Percentiles rank a stretch among this genome's conserved stretches.
phyloP scores from a whole-genome alignment of 1,140 invertebrate genomes.

The Galleria mellonella region DNA sequence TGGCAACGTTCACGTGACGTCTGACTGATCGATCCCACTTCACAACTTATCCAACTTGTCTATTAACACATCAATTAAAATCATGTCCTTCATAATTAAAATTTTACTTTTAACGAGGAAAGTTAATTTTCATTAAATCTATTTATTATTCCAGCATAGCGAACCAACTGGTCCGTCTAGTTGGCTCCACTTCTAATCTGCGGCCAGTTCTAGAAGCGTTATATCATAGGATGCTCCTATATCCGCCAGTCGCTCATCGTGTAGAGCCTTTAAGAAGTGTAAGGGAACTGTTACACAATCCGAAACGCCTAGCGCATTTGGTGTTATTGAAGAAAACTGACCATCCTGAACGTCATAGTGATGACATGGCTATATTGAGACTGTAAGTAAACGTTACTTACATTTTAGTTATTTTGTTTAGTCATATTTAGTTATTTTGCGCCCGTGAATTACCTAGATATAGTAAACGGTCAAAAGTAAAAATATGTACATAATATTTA shows the following conservation, averaged over 20 bases:
- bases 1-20: no score
- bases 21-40: no score
- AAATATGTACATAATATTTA: no score
- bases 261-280: constrained; percentile 89
- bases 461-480: no score
- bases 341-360: constrained; percentile 82
- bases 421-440: background rate
- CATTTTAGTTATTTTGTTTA: background rate
- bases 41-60: no score
- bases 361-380: constrained; percentile 93
- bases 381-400: constrained; percentile 79
- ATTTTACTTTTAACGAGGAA: no score
- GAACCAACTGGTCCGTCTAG: constrained; percentile 88
- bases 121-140: background rate
- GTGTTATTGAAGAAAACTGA: constrained; percentile 81
- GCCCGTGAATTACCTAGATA: no score
- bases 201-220: constrained; percentile 92
- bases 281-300: constrained; percentile 82
- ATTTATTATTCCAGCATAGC: constrained; percentile 80
- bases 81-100: no score
- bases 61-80: no score
- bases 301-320: constrained; percentile 82
- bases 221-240: constrained; percentile 92
- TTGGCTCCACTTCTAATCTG: constrained; percentile 88
- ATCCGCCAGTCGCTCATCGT: constrained; percentile 88